These are phyloP conservation scores for Perognathus longimembris DNA, from an alignment of 2,113 vertebrate species.

Conservation along the genomic window DNA sequence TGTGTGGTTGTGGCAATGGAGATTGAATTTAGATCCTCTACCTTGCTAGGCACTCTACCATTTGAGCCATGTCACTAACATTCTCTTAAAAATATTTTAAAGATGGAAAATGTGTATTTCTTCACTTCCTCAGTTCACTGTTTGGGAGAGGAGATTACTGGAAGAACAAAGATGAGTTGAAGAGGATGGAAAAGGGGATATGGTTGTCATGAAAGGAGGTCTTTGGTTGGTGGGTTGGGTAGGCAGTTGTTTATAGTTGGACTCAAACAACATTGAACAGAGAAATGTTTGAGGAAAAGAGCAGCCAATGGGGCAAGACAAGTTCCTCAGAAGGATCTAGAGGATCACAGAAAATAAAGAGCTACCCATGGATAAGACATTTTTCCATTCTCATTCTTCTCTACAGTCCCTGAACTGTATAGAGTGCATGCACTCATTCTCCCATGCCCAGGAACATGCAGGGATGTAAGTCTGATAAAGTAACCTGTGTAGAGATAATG, in stretches of 20 bases:
- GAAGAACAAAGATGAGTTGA: neutral
- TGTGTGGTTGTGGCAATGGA: too few relatives aligned
- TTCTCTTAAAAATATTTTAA: neutral
- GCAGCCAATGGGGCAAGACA: neutral
- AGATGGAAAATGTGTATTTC: neutral
- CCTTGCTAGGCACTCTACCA: too few relatives aligned
- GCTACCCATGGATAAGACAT: too few relatives aligned
- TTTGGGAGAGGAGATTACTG: neutral
- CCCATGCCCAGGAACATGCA: neutral
- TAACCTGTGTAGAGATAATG: neutral
- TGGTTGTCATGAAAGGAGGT: neutral
- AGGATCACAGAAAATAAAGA: rapidly evolving
- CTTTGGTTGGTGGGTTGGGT: neutral
- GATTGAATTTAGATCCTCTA: too few relatives aligned
- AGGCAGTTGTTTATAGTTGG: neutral
- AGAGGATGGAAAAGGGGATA: neutral
- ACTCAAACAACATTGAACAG: neutral
- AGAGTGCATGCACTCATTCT: too few relatives aligned
- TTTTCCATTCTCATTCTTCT: too few relatives aligned
- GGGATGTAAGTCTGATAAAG: neutral
- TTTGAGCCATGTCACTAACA: too few relatives aligned
- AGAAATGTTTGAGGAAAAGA: neutral
- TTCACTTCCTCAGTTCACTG: neutral
- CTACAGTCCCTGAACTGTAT: rapidly evolving
- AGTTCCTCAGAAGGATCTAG: neutral